phyloP scores from a whole-genome alignment of 2,113 vertebrate species.

The Petromus typicus region DNA sequence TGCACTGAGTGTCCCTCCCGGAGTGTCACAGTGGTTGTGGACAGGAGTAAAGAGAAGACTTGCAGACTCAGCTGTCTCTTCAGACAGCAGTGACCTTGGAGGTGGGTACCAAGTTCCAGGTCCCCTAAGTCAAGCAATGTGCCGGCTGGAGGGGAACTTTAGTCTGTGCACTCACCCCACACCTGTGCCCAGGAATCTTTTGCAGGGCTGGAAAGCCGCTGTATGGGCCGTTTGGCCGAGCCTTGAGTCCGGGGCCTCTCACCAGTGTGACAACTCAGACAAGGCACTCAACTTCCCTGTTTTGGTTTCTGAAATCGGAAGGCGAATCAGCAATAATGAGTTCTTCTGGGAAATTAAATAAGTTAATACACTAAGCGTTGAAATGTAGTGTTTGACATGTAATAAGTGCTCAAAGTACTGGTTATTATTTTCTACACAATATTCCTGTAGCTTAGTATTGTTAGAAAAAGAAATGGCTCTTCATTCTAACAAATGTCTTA shows the following conservation, averaged over 20 bases:
- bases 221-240: neutral
- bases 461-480: neutral
- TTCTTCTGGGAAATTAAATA: neutral
- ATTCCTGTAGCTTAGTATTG: neutral
- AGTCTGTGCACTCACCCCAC: neutral
- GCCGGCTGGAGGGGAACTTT: neutral
- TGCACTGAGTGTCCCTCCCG: neutral
- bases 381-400: neutral
- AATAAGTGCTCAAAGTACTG: neutral
- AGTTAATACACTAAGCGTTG: neutral
- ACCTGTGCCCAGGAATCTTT: neutral
- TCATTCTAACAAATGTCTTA: neutral
- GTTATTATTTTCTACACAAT: neutral
- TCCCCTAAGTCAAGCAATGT: neutral
- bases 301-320: neutral
- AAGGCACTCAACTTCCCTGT: neutral
- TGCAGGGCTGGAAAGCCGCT: neutral
- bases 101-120: neutral
- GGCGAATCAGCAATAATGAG: neutral
- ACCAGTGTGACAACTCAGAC: neutral
- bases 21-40: neutral
- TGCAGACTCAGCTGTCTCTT: neutral
- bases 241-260: neutral
- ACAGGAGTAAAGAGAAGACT: neutral
- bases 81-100: neutral